Evolutionary conservation across 2,888 invertebrate genomes (phyloP).

Genomic region (Drosophila nigricruria): DNA sequence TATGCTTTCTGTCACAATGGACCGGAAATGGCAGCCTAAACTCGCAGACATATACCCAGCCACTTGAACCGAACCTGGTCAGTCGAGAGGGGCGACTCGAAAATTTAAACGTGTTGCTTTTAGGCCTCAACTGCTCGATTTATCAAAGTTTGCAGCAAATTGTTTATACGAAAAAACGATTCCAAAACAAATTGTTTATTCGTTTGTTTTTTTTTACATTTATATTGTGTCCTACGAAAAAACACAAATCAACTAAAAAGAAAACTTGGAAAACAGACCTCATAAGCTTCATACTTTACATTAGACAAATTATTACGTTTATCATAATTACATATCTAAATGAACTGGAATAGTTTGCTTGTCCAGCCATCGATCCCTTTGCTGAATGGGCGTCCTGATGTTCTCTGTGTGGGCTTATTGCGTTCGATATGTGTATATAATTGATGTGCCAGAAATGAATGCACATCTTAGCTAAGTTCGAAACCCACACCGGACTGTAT

Average conservation of each 20-base stretch:
- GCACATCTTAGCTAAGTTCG: conserved; percentile 91
- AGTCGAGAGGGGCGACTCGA: conserved; percentile 7
- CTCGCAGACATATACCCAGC: conserved; percentile 1
- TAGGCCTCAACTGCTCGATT: conserved; percentile 4
- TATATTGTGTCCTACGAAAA: conserved; percentile 47
- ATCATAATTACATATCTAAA: conserved; percentile 53
- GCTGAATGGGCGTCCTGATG: conserved; percentile 29
- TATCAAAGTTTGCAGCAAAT: conserved; percentile 2
- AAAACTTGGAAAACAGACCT: conserved; percentile 66
- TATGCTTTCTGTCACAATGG: conserved; percentile 43
- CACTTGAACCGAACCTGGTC: conserved; percentile 21
- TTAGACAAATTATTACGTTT: conserved; percentile 56
- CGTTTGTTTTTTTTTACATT: conserved; percentile 35
- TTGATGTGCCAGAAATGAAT: not conserved
- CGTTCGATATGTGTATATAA: conserved; percentile 57
- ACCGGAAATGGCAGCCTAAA: conserved; percentile 50
- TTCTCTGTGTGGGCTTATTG: conserved; percentile 24
- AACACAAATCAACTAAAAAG: conserved; percentile 53
- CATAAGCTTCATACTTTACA: conserved; percentile 70
- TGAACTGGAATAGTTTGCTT: conserved; percentile 61
- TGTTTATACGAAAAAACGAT: conserved; percentile 13
- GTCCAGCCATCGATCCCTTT: conserved; percentile 28
- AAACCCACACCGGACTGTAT: conserved; percentile 98
- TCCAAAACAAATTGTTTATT: conserved; percentile 18
- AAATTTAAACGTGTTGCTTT: conserved; percentile 25